Evolutionary conservation across 2,113 vertebrate species (phyloP), one percentile per base, ranked within the genome.

Genomic region (Alaudala cheleensis): DNA sequence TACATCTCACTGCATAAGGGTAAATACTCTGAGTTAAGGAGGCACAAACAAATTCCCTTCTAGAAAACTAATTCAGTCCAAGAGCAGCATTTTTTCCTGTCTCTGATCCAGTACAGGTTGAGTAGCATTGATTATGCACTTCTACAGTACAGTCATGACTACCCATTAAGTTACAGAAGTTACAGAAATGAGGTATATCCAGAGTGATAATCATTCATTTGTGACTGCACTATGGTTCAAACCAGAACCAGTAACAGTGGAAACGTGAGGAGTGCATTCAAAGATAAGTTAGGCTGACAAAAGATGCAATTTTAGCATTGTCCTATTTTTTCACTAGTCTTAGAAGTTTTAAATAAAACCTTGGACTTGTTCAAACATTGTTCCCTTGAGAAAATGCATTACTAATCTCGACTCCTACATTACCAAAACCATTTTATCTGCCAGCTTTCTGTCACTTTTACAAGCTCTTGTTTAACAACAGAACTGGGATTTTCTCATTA

Each of bases 231-330:
- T 81, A 23, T 26, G 8, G 44, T 89, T 96, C 94, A 86, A 94
- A 93, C 89, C 9, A 39, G 14, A 96, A 94, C 96, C 84, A 82
- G 26, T 93, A 95, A 90, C 49, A 69, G 64, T 62, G 92, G 81
- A 20, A 60, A 91, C 37, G 61, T 50, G 65, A 96, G 77, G 29
- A 95, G 58, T 10, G 11, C 73, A 67, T 97, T 96, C 79, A 88
- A 81, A 88, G 78, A 56, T 80, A 81, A 92, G 70, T 95, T 96
- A 94, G 86, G 60, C 51, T 94, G 87, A 69, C 31, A 73, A 88
- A 8, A 20, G 34, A 57, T 64, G 57, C 44, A 86, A 94, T 72
- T 93, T 87, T 92, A 88, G 58, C 67, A 89, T 29, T 83, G 61
- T 1, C 8, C 3, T 42, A 18, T 56, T 64, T 51, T 28, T 12